Conservation (phyloP, 1,140 invertebrate species). For the Bombyx mori region DNA sequence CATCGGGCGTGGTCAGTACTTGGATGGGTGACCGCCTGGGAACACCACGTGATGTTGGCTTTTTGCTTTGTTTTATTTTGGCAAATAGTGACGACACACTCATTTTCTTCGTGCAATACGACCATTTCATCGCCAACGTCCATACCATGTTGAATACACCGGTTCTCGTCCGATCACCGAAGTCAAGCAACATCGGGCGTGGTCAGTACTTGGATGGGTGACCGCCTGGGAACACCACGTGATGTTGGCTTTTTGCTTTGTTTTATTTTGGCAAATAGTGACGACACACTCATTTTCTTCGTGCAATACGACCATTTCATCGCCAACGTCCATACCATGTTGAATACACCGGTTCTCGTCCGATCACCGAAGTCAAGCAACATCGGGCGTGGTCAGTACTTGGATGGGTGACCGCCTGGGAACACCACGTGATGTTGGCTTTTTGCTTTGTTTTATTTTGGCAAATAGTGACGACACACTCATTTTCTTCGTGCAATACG, state of each 20-base stretch:
- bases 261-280: no score
- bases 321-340: constrained; percentile 17
- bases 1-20: constrained; percentile 22
- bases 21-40: constrained; percentile 23
- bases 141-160: constrained; percentile 30
- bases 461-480: no score
- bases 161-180: constrained; percentile 28
- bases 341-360: constrained; percentile 22
- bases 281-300: no score
- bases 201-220: constrained; percentile 23
- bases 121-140: no score
- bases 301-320: background rate
- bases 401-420: constrained; percentile 23
- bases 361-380: constrained; percentile 23
- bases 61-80: constrained; percentile 9
- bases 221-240: constrained; percentile 25
- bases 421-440: constrained; percentile 19
- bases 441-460: constrained; percentile 2
- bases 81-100: no score
- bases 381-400: constrained; percentile 21
- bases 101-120: no score
- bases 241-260: constrained; percentile 20
- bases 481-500: no score
- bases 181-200: constrained; percentile 23
- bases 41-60: constrained; percentile 19